These are phyloP conservation scores for Protobothrops flavoviridis DNA, from an alignment of 2,113 vertebrate species.

Conservation along the genomic window DNA sequence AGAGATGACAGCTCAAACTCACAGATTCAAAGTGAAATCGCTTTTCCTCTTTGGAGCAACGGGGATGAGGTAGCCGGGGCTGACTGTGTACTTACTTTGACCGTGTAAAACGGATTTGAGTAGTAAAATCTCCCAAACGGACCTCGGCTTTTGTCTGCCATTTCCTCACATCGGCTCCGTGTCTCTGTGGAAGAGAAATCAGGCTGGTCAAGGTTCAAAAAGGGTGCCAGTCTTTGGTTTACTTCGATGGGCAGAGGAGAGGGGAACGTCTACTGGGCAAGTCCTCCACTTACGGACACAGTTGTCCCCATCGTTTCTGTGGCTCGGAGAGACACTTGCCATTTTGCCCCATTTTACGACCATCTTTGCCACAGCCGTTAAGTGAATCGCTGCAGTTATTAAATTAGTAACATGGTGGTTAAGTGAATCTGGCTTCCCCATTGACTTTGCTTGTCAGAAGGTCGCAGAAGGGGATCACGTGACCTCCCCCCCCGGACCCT, in stretches of 20 bases:
- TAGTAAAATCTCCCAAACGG: accelerated
- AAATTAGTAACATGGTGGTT: no score
- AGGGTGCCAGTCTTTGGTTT: background rate
- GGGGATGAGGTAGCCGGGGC: accelerated
- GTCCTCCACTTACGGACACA: no score
- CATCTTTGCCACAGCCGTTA: no score
- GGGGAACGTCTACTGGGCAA: background rate
- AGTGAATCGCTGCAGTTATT: no score
- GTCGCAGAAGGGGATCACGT: no score
- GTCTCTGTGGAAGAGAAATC: constrained; percentile 33
- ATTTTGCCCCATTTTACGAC: no score
- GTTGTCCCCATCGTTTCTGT: no score
- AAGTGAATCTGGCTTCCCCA: no score
- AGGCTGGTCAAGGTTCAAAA: accelerated
- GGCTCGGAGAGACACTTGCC: no score
- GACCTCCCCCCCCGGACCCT: no score
- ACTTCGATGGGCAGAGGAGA: background rate
- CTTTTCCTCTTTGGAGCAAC: background rate
- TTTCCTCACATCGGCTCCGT: background rate
- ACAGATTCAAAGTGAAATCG: background rate
- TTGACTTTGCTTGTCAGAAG: no score
- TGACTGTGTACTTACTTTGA: constrained; percentile 50
- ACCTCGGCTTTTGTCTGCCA: background rate
- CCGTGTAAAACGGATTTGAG: constrained; percentile 44
- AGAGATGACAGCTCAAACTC: accelerated